Base-by-base conservation (phyloP, 2,888 invertebrate genomes). In the Coelopa pilipes region DNA sequence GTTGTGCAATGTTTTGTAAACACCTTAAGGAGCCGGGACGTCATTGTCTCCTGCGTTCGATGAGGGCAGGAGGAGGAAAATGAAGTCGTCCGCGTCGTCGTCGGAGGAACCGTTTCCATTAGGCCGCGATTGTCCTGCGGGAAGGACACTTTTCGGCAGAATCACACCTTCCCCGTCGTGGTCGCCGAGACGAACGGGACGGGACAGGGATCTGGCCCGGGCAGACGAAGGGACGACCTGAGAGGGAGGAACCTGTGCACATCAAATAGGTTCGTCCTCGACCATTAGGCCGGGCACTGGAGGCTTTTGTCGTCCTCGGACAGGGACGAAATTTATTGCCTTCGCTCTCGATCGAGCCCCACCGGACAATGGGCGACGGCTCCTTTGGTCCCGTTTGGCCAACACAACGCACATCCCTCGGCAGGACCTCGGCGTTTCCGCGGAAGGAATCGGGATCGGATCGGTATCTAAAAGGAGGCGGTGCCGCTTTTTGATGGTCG, bases 1-100 rank as follows among this genome's bases (percentile, higher is more conserved):
- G 74, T 80, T 80, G 76, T 78, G 76, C 77, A 81, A 81, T 84
- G 81, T 84, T 84, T 84, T 79, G 81, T 82, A 82, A 84, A 84
- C 82, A 84, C 76, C 77, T 75, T 78, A 76, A 82, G 34, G 34
- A 34, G 34, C 34, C 34, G 34, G 34, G 34, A 34, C 7, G 34
- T 4, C 34, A 34, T 34, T 34, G 34, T 34, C 34, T 34, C 34
- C 4, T 34, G 4, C 34, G 34, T 7, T 34, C 34, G 34, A 34
- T 34, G 34, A 34, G 7, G 2, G 34, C 2, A 34, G 34, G 7
- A 7, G 34, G 34, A 34, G 34, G 34, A 34, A 34, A 34, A 34
- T 34, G 34, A 34, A 34, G 34, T 34, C 34, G 34, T 34, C 34
- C 34, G 2, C 34, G 34, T 34, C 34, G 4, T 34, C 4, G 4